phyloP scores from a whole-genome alignment of 1,140 invertebrate genomes.

The Oryzaephilus surinamensis region DNA sequence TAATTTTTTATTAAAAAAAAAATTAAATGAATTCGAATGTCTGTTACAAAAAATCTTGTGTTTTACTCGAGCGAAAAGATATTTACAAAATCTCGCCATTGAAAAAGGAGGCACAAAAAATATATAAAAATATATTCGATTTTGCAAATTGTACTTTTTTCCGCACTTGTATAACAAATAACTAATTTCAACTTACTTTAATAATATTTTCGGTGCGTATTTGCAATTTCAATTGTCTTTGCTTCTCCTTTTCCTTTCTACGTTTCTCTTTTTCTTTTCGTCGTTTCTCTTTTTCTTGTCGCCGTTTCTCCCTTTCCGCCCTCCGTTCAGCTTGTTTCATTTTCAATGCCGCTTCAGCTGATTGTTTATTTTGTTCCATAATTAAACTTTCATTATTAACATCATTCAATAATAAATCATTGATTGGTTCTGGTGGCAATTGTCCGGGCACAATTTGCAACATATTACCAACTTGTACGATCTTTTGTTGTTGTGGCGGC shows the following conservation, averaged over 20 bases:
- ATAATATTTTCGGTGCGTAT: conserved; percentile 35
- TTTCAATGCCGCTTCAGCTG: conserved; percentile 20
- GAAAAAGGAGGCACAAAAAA: no score
- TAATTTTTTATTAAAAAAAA: no score
- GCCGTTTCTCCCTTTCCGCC: conserved; percentile 28
- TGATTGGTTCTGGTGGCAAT: conserved; percentile 3
- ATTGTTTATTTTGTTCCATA: conserved; percentile 8
- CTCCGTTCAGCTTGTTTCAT: conserved; percentile 23
- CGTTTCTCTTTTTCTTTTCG: conserved; percentile 34
- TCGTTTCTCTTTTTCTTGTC: conserved; percentile 26
- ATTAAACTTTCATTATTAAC: not conserved
- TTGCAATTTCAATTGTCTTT: conserved; percentile 29
- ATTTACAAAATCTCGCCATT: no score
- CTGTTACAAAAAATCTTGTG: conserved; percentile 3
- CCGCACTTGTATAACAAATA: no score
- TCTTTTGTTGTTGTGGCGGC: conserved; percentile 12
- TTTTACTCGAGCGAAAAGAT: no score
- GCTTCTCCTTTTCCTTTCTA: conserved; percentile 32
- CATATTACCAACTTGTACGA: conserved; percentile 45
- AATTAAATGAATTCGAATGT: not conserved
- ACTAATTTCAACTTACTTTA: conserved; percentile 24
- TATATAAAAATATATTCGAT: no score
- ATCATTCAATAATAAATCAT: not conserved
- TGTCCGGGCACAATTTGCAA: conserved; percentile 43
- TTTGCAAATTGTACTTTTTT: no score